Evolutionary conservation across 92 coral and sea anemone genomes (phyloP).

Genomic region (Actinernus sp.): DNA sequence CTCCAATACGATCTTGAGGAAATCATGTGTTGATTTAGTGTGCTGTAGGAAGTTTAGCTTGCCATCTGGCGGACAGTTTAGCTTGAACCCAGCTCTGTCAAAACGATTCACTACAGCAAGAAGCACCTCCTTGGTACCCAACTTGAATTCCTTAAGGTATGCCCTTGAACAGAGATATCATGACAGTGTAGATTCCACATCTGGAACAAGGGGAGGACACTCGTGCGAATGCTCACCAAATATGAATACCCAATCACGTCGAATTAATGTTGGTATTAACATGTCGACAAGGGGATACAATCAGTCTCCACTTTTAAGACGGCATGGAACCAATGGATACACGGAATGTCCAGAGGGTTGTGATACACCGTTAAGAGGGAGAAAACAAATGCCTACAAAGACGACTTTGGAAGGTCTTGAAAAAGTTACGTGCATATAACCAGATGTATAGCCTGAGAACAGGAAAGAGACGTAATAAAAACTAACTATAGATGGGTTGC

Average conservation of each 20-base stretch:
- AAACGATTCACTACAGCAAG: background rate
- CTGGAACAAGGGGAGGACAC: too few species aligned
- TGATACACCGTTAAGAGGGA: background rate
- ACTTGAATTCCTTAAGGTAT: background rate
- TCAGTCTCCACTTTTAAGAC: background rate
- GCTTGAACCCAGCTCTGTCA: background rate
- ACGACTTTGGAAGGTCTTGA: constrained; percentile 24
- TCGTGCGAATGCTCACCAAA: too few species aligned
- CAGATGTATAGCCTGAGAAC: background rate
- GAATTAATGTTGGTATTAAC: too few species aligned
- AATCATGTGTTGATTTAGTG: constrained; percentile 43
- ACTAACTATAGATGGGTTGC: too few species aligned
- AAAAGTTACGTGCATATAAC: background rate
- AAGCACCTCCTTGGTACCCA: background rate
- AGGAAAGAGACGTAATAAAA: background rate
- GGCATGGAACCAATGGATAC: background rate
- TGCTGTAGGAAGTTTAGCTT: constrained; percentile 34
- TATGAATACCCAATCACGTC: too few species aligned
- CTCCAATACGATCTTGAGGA: constrained; percentile 42
- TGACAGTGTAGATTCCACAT: too few species aligned
- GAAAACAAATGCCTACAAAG: constrained; percentile 31
- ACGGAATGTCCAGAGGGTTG: too few species aligned
- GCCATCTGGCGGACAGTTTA: constrained; percentile 6
- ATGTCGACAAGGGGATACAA: background rate
- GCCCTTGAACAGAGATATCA: background rate